These are phyloP conservation scores for Molorchus minor DNA, from an alignment of 2,888 invertebrate species.

Conservation along the genomic window DNA sequence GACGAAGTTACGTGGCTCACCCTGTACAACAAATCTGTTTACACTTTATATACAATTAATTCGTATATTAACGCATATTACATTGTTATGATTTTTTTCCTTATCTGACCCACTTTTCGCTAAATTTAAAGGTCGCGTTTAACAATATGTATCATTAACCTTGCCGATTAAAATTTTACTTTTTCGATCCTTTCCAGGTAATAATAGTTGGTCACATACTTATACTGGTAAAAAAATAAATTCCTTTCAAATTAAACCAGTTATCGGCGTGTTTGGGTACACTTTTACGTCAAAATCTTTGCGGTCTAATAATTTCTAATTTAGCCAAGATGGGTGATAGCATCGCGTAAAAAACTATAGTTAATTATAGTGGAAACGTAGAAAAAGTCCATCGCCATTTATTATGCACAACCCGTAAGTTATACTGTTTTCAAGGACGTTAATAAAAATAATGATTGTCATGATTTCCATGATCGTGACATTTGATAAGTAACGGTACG, in stretches of 20 bases:
- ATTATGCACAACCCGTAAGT: conserved; percentile 15
- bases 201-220: not conserved
- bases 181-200: not conserved
- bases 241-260: conserved; percentile 10
- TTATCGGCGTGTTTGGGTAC: conserved; percentile 12
- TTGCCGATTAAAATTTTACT: conserved; percentile 2
- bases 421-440: conserved; percentile 34
- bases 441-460: conserved; percentile 36
- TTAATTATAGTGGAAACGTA: conserved; percentile 13
- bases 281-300: conserved; percentile 8
- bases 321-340: conserved; percentile 6
- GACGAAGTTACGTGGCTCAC: too few species aligned
- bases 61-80: not conserved
- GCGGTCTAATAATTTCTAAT: conserved; percentile 25
- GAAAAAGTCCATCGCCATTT: conserved; percentile 8
- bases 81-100: not conserved
- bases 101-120: not conserved
- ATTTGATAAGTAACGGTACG: conserved; percentile 37
- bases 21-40: too few species aligned
- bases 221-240: conserved; percentile 6
- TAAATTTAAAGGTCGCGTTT: not conserved
- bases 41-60: too few species aligned
- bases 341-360: not conserved
- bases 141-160: conserved; percentile 3
- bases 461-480: conserved; percentile 38